phyloP scores from a whole-genome alignment of 2,888 invertebrate species.

The Meteorus cinctellus region DNA sequence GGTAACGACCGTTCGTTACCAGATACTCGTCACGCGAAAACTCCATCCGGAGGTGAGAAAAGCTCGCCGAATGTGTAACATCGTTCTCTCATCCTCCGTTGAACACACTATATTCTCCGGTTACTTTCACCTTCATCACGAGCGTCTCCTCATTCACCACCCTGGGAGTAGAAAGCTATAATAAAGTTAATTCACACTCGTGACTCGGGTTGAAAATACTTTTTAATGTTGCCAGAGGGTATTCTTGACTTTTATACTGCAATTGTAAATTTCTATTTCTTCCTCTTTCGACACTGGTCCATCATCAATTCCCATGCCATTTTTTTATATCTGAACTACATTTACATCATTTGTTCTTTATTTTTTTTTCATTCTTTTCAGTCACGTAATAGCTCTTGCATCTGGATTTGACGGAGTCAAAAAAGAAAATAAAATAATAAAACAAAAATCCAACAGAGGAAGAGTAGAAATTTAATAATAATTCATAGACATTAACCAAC shows the following conservation, averaged over 20 bases:
- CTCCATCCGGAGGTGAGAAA: constrained; percentile 13
- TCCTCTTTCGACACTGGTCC: constrained; percentile 8
- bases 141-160: not conserved
- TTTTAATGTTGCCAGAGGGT: constrained; percentile 21
- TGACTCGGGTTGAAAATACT: constrained; percentile 18
- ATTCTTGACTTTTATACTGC: constrained; percentile 22
- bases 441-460: not conserved
- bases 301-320: not conserved
- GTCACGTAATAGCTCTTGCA: not conserved
- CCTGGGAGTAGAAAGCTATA: constrained; percentile 5
- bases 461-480: not conserved
- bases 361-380: not conserved
- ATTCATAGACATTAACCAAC: constrained; percentile 12
- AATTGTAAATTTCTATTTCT: constrained; percentile 9
- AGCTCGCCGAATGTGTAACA: not conserved
- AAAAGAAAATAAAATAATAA: not conserved
- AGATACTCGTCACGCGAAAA: constrained; percentile 17
- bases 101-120: constrained; percentile 1
- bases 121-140: constrained; percentile 4
- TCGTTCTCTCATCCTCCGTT: constrained; percentile 5
- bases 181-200: constrained; percentile 27
- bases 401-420: not conserved
- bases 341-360: not conserved
- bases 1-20: constrained; percentile 28
- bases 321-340: not conserved